Evolutionary conservation across 2,888 invertebrate species (phyloP), one percentile per base, ranked within the genome.

Genomic region (Amiota communis): DNA sequence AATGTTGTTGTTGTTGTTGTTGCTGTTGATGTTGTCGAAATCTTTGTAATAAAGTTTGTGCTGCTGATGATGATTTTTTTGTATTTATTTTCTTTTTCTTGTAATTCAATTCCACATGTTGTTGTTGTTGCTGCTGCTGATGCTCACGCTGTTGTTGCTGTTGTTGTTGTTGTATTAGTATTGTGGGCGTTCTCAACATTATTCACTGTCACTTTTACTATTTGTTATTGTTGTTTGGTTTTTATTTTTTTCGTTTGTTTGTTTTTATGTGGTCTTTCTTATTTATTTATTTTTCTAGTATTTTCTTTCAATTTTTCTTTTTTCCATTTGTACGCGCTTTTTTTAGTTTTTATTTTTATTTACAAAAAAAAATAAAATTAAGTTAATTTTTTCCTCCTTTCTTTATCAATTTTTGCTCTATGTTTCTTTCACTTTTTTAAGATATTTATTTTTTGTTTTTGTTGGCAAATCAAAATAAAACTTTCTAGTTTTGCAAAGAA

Each of bases 131-230:
- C 73, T 75, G 79, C 76, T 80, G 80, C 56, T 67, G 78, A 47
- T 73, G 79, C 20, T 70, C 79, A 36, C 64, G 77, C 63, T 53
- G 78, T 71, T 70, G 82, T 67, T 67, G 78, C 56, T 72, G 80
- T 72, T 72, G 69, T 78, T 67, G 81, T 75, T 73, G 78, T 77
- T 75, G 81, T 73, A 78, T 86, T 84, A 78, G 87, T 86, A 85
- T 79, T 81, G 90, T 91, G 90, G 90, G 91, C 87, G 90, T 90
- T 90, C 88, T 91, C 90, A 89, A 91, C 91, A 90, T 83, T 89
- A 87, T 89, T 88, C 82, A 84, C 83, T 77, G 75, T 83, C 86
- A 85, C 83, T 85, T 85, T 83, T 84, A 79, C 75, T 78, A 74
- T 75, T 36, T 65, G 17, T 67, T 65, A 64, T 12, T 57, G 57